phyloP scores from a whole-genome alignment of 2,797 vertebrate genomes.

The Labroides dimidiatus region DNA sequence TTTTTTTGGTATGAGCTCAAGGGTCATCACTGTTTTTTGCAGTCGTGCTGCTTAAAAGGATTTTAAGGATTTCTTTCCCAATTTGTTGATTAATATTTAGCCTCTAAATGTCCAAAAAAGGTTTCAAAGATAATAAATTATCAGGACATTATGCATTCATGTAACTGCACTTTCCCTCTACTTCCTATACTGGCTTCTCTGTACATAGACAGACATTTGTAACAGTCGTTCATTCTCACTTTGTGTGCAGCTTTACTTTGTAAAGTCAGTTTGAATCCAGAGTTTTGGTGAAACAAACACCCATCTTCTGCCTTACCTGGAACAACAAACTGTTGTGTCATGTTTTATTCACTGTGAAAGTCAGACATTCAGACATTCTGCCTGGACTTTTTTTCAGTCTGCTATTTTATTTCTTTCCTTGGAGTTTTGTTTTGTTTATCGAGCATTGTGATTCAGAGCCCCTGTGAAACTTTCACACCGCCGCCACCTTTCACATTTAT shows the following conservation, averaged over 20 bases:
- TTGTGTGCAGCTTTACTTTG: neutral
- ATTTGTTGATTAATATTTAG: neutral
- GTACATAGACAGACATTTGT: neutral
- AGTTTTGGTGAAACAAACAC: neutral
- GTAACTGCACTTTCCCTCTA: too few relatives aligned
- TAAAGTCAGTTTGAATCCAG: neutral
- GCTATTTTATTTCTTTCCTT: conserved; percentile 10
- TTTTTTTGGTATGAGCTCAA: neutral
- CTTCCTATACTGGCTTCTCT: too few relatives aligned
- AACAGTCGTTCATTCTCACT: neutral
- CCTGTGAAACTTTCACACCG: conserved; percentile 7
- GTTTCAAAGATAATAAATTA: neutral
- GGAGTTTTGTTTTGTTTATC: conserved; percentile 32
- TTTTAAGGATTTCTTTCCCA: neutral
- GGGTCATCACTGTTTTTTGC: too few relatives aligned
- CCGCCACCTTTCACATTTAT: conserved; percentile 32
- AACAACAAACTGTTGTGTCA: conserved; percentile 4
- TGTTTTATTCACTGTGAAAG: neutral
- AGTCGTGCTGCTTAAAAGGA: too few relatives aligned
- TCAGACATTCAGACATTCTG: neutral
- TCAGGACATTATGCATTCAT: neutral
- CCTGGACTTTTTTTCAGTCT: conserved; percentile 4
- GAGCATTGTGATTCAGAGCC: conserved; percentile 45
- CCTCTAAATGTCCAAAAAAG: neutral
- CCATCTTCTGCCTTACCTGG: neutral